Percentiles rank a stretch among this genome's conserved stretches.
Conservation (phyloP, 2,888 invertebrate genomes). For the Linnaemya vulpina region DNA sequence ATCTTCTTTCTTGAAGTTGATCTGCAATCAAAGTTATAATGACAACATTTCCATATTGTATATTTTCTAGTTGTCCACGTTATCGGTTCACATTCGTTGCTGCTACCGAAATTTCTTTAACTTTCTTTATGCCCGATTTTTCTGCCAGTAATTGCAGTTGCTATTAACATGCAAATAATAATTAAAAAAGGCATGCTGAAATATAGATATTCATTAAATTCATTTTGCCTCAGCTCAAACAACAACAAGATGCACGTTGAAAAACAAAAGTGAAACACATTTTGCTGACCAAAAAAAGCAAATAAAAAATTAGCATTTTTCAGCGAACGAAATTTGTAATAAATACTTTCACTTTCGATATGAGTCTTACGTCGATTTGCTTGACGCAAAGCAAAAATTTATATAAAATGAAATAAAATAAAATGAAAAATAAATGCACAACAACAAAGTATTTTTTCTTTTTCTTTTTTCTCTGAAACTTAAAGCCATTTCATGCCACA, state of each 20-base stretch:
- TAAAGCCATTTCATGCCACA: slow-evolving; percentile 51
- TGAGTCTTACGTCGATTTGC: slow-evolving; percentile 46
- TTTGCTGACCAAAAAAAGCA: slow-evolving; percentile 67
- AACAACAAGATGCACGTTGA: not conserved
- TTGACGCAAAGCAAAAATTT: slow-evolving; percentile 22
- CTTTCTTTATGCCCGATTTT: slow-evolving; percentile 37
- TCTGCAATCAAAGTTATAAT: not conserved
- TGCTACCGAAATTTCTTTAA: not conserved
- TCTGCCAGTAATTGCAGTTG: slow-evolving; percentile 31
- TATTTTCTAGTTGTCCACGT: not conserved
- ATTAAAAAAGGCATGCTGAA: slow-evolving; percentile 16
- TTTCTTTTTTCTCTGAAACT: slow-evolving; percentile 15
- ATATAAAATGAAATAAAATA: no score
- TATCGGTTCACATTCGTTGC: not conserved
- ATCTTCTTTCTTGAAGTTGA: no score
- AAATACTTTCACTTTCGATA: slow-evolving; percentile 69
- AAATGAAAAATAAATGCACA: not conserved
- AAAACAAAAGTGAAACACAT: slow-evolving; percentile 56
- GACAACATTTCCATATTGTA: not conserved
- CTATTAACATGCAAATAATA: slow-evolving; percentile 60
- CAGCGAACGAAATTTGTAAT: slow-evolving; percentile 35
- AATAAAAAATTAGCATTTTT: slow-evolving; percentile 47
- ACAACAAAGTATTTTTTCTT: slow-evolving; percentile 5
- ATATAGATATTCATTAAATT: slow-evolving; percentile 35
- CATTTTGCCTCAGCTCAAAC: not conserved